phyloP scores from a whole-genome alignment of 2,113 vertebrate species.

The Vireo altiloquus region DNA sequence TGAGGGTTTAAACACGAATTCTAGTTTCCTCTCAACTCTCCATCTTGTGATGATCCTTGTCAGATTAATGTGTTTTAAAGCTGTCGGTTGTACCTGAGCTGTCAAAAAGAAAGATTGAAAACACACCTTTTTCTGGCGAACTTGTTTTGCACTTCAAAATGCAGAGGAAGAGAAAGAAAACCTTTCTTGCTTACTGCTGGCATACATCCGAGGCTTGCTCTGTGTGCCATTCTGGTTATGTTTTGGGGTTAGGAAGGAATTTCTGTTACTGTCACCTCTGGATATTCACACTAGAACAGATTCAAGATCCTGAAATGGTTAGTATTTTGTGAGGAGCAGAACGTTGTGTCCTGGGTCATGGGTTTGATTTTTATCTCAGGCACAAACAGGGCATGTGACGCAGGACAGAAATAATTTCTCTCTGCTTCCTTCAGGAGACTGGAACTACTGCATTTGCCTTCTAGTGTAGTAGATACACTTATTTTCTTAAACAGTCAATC shows the following conservation, averaged over 20 bases:
- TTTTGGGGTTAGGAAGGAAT: background rate
- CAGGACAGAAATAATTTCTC: background rate
- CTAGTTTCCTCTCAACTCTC: background rate
- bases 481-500: background rate
- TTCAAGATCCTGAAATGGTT: background rate
- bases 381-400: background rate
- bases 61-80: constrained; percentile 9
- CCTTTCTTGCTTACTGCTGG: background rate
- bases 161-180: background rate
- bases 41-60: background rate
- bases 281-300: background rate
- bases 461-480: background rate
- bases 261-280: background rate
- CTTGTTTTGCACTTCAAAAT: background rate
- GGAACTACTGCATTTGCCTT: background rate
- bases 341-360: background rate
- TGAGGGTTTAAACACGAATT: background rate
- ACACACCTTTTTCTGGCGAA: background rate
- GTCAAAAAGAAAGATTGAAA: background rate
- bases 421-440: background rate
- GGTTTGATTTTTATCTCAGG: background rate
- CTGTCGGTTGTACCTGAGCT: background rate
- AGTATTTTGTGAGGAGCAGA: background rate
- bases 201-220: background rate
- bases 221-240: background rate